phyloP scores from a whole-genome alignment of 2,888 invertebrate genomes.

The Osmoderma eremita region DNA sequence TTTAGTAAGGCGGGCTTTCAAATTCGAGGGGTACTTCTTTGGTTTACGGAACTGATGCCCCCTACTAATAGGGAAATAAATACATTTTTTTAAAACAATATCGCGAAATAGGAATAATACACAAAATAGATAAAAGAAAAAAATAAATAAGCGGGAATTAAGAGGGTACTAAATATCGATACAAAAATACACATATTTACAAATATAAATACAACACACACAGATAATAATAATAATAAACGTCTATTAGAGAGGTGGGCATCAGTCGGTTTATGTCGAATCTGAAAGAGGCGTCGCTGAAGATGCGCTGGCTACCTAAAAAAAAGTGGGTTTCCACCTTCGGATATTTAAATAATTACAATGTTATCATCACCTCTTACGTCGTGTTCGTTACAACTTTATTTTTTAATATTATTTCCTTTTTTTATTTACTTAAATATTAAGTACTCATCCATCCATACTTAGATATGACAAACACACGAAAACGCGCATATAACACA shows the following conservation, averaged over 20 bases:
- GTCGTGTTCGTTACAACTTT: constrained; percentile 3
- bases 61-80: constrained; percentile 47
- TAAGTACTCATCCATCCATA: constrained; percentile 56
- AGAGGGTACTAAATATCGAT: too few relatives aligned
- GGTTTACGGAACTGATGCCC: constrained; percentile 58
- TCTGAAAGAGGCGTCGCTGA: constrained; percentile 48
- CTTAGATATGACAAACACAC: constrained; percentile 43
- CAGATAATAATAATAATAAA: too few relatives aligned
- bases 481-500: too few relatives aligned
- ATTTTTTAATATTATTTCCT: constrained; percentile 21
- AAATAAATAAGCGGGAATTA: constrained; percentile 31
- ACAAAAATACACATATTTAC: constrained; percentile 54
- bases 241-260: constrained; percentile 51
- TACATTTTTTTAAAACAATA: neutral
- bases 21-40: constrained; percentile 59
- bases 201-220: constrained; percentile 53
- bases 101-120: constrained; percentile 32
- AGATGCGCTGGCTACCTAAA: constrained; percentile 31
- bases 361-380: constrained; percentile 33
- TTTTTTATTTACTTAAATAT: constrained; percentile 38
- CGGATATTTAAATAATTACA: constrained; percentile 17
- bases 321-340: constrained; percentile 15
- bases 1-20: constrained; percentile 52
- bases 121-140: constrained; percentile 25
- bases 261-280: constrained; percentile 52